Percentiles rank a stretch among this genome's conserved stretches.
Evolutionary conservation across 1,140 invertebrate species (phyloP).

Genomic region (Dreissena rostriformis): DNA sequence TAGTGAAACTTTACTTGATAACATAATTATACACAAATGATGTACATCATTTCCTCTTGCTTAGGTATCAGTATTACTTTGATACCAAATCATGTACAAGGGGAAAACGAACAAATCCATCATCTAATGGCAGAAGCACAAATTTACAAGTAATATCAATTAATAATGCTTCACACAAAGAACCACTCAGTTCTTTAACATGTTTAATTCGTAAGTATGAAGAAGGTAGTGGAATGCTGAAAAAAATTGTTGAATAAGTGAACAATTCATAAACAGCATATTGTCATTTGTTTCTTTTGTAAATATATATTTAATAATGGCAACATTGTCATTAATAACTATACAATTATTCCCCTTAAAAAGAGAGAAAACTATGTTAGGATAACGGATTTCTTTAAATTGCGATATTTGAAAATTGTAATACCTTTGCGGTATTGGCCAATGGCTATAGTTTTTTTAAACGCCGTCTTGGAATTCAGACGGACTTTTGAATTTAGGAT

Average conservation of each 20-base stretch:
- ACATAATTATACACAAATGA: no score
- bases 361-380: not conserved
- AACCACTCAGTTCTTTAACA: not conserved
- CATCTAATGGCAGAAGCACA: not conserved
- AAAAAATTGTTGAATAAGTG: not conserved
- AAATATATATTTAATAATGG: constrained; percentile 36
- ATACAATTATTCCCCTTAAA: constrained; percentile 38
- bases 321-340: constrained; percentile 16
- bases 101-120: not conserved
- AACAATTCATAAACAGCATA: not conserved
- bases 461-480: not conserved
- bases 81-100: not conserved
- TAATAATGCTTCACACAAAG: not conserved
- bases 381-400: constrained; percentile 25
- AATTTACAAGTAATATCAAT: not conserved
- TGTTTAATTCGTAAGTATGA: not conserved
- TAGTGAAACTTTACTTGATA: no score
- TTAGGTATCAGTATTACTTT: no score
- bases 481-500: not conserved
- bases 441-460: constrained; percentile 24
- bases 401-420: not conserved
- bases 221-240: not conserved
- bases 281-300: not conserved
- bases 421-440: constrained; percentile 13
- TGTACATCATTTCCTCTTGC: no score